Evolutionary conservation across 2,797 vertebrate genomes (phyloP), one percentile per base, ranked within the genome.

Genomic region (Nasua narica): DNA sequence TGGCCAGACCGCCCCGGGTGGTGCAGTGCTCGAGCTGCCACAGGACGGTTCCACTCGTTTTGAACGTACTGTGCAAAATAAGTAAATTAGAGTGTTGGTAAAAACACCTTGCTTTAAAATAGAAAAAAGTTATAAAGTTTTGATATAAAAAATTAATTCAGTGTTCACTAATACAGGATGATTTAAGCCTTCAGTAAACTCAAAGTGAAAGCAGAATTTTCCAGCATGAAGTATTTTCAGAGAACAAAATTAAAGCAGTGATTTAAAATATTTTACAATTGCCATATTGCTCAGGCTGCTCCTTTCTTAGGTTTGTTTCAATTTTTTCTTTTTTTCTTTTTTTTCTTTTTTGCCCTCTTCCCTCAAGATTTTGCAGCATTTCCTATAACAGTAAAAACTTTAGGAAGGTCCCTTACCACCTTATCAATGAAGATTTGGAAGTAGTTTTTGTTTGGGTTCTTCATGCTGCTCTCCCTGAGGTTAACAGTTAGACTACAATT

Each of bases 161-260:
- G 87, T 92, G 60, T 65, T 67, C 13, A 89, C 56, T 95, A 95
- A 93, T 95, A 83, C 92, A 94, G 54, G 60, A 72, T 94, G 79
- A 97, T 54, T 96, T 90, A 97, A 72, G 50, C 46, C 97, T 98
- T 95, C 89, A 88, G 96, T 95, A 98, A 98, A 97, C 84, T 96
- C 58, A 98, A 92, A 79, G 87, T 90, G 93, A 97, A 96, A 97
- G 94, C 48, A 83, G 54, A 91, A 76, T 95, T 84, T 97, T 91
- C 69, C n/a, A 10, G 72, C 50, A 74, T 81, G 52, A 97, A 97
- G 10, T 87, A 94, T 90, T 97, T 97, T 95, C 90, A 97, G 93
- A 90, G 50, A 46, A 95, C 74, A 83, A 97, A 88, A 95, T 60
- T 79, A 56, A 98, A 98, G 78, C 86, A 91, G 81, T 97, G 54